These are phyloP conservation scores for Melitaea athalia DNA, from an alignment of 2,888 invertebrate genomes.

Conservation along the genomic window DNA sequence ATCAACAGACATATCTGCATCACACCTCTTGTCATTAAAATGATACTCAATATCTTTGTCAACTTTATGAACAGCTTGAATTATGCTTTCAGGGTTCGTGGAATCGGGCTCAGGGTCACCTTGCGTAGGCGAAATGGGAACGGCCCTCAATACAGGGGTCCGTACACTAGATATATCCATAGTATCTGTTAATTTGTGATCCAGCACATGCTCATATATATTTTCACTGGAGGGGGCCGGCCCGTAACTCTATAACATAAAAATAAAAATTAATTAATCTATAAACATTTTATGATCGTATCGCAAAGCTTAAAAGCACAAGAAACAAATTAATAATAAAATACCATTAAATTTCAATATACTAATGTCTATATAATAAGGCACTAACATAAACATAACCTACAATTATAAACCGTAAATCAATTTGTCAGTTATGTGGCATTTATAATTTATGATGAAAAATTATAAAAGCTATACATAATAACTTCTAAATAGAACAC, in stretches of 20 bases:
- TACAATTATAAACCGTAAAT: too few relatives aligned
- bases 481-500: too few relatives aligned
- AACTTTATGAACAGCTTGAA: constrained; percentile 65
- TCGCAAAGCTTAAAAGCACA: constrained; percentile 31
- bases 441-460: too few relatives aligned
- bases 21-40: constrained; percentile 66
- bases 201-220: constrained; percentile 73
- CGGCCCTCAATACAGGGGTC: constrained; percentile 72
- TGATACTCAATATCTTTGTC: constrained; percentile 73
- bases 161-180: constrained; percentile 76
- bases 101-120: constrained; percentile 77
- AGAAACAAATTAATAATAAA: too few relatives aligned
- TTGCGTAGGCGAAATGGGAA: constrained; percentile 65
- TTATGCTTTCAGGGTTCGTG: constrained; percentile 74
- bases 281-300: constrained; percentile 34
- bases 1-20: constrained; percentile 70
- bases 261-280: constrained; percentile 19
- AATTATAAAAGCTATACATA: too few relatives aligned
- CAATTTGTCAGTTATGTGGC: too few relatives aligned
- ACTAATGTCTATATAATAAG: too few relatives aligned
- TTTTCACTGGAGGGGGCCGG: constrained; percentile 81
- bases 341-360: too few relatives aligned
- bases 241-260: constrained; percentile 79
- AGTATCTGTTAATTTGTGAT: constrained; percentile 74
- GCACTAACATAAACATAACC: too few relatives aligned